Evolutionary conservation across 2,113 vertebrate species (phyloP).

Genomic region (Pycnonotus jocosus): DNA sequence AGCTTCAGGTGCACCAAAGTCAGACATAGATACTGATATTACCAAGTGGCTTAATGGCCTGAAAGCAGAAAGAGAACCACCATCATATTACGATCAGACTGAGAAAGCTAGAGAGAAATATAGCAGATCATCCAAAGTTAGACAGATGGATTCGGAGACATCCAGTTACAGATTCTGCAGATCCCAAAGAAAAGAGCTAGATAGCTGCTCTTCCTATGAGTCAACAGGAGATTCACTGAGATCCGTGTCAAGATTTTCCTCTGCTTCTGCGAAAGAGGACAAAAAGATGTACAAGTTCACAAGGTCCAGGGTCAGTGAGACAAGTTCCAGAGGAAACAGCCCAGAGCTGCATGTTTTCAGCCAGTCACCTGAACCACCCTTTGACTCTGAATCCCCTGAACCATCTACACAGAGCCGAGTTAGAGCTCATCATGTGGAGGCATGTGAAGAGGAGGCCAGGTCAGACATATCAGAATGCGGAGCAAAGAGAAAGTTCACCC

Average conservation of each 20-base stretch:
- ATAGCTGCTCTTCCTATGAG: slow-evolving; percentile 48
- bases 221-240: slow-evolving; percentile 61
- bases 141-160: slow-evolving; percentile 63
- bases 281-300: slow-evolving; percentile 59
- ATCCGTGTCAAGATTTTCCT: slow-evolving; percentile 69
- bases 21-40: slow-evolving; percentile 69
- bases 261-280: slow-evolving; percentile 61
- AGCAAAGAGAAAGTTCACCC: slow-evolving; percentile 78
- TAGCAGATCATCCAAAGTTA: slow-evolving; percentile 60
- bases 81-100: slow-evolving; percentile 33
- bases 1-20: neutral
- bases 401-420: slow-evolving; percentile 13
- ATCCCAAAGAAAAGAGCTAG: slow-evolving; percentile 63
- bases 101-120: slow-evolving; percentile 68
- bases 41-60: slow-evolving; percentile 84
- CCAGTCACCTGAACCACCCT: slow-evolving; percentile 42
- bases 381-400: slow-evolving; percentile 58
- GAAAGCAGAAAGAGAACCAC: slow-evolving; percentile 72
- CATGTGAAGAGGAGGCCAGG: slow-evolving; percentile 63
- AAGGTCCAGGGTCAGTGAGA: slow-evolving; percentile 62
- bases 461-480: slow-evolving; percentile 66
- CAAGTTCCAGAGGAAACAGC: slow-evolving; percentile 56
- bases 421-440: slow-evolving; percentile 54
- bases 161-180: slow-evolving; percentile 80
- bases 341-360: slow-evolving; percentile 67